Conservation (phyloP, 1,140 invertebrate species). For the Drosophila jambulina region DNA sequence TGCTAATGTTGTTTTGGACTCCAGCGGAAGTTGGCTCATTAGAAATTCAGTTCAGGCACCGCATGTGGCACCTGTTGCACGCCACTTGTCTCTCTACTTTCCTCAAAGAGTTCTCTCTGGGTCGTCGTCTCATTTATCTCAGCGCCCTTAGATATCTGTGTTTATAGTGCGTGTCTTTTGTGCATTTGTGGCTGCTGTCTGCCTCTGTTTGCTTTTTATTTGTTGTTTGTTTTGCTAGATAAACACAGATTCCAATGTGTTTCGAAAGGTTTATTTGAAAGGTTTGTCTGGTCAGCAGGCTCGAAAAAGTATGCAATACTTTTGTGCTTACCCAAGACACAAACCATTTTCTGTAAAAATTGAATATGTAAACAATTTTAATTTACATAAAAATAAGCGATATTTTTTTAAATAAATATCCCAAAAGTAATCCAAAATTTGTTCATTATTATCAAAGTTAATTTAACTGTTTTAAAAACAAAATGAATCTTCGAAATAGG, state of each 20-base stretch:
- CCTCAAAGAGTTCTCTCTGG: constrained; percentile 16
- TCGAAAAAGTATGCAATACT: constrained; percentile 20
- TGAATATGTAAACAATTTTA: not conserved
- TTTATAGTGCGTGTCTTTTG: constrained; percentile 29
- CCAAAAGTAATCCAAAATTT: no score
- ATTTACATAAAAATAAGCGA: not conserved
- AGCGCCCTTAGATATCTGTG: constrained; percentile 21
- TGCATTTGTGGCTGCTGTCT: constrained; percentile 29
- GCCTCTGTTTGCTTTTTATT: constrained; percentile 28
- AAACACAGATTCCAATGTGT: constrained; percentile 34
- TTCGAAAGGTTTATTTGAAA: constrained; percentile 24
- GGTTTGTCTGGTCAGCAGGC: constrained; percentile 6
- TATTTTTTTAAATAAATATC: no score
- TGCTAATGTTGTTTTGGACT: constrained; percentile 10
- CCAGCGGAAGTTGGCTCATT: constrained; percentile 71
- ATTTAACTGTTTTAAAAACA: no score
- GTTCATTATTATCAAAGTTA: no score
- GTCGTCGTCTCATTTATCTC: constrained; percentile 10
- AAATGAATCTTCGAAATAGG: no score
- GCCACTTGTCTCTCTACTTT: constrained; percentile 24
- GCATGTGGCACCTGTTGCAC: constrained; percentile 47
- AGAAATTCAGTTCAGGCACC: constrained; percentile 62
- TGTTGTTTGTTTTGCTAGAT: constrained; percentile 22
- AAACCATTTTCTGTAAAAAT: not conserved
- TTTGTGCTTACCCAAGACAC: not conserved